A percentile compares a stretch with the other conserved stretches of the same genome.
These are phyloP conservation scores for Hemistola chrysoprasaria DNA, from an alignment of 2,888 invertebrate genomes.

Conservation along the genomic window DNA sequence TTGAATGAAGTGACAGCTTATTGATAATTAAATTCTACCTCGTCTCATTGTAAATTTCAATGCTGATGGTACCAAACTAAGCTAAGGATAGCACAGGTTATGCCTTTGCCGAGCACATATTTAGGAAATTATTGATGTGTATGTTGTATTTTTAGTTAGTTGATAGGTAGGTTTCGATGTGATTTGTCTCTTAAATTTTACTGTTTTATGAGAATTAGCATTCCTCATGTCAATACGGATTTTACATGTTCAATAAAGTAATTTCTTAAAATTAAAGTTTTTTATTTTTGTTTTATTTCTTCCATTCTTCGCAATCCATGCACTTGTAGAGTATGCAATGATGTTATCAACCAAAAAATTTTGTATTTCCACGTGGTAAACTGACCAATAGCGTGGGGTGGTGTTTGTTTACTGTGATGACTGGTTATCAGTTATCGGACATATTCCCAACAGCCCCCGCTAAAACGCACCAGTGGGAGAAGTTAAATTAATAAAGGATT, in stretches of 20 bases:
- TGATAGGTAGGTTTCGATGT: constrained; percentile 80
- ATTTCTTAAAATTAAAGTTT: constrained; percentile 73
- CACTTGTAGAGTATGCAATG: too few species aligned
- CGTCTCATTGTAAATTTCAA: constrained; percentile 79
- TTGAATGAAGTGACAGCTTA: constrained; percentile 61
- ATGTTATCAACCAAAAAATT: too few species aligned
- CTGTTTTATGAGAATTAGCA: constrained; percentile 83
- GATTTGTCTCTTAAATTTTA: constrained; percentile 82
- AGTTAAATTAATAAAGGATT: too few species aligned
- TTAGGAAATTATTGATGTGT: constrained; percentile 44
- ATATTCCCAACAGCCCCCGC: too few species aligned
- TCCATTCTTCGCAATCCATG: too few species aligned
- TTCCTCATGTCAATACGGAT: constrained; percentile 83
- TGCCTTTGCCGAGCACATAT: constrained; percentile 46
- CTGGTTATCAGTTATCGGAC: too few species aligned
- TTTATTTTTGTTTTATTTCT: constrained; percentile 53
- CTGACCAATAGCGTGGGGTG: too few species aligned
- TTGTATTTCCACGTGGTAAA: too few species aligned
- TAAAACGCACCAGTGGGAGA: too few species aligned
- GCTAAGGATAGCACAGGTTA: constrained; percentile 52
- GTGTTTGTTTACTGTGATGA: too few species aligned
- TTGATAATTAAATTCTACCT: constrained; percentile 79
- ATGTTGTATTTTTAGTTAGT: constrained; percentile 82
- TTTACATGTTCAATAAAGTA: constrained; percentile 84
- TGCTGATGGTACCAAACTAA: constrained; percentile 78